These are phyloP conservation scores for Epinotia brunnichana DNA, from an alignment of 2,888 invertebrate genomes.

Conservation along the genomic window DNA sequence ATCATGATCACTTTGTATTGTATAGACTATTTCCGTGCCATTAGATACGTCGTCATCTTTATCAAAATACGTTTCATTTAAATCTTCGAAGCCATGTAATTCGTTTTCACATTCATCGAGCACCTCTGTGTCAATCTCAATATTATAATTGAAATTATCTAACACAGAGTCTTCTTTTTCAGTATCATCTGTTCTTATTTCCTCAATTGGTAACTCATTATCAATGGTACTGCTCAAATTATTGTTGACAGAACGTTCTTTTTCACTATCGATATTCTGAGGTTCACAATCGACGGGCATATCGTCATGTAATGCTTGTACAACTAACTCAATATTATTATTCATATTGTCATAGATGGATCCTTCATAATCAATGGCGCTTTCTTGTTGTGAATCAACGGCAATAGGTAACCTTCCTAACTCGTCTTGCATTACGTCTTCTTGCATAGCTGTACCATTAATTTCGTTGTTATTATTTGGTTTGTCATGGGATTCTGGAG, in stretches of 20 bases:
- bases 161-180: neutral
- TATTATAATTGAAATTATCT: slow-evolving; percentile 20
- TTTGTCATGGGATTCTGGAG: neutral
- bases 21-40: neutral
- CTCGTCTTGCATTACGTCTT: neutral
- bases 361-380: slow-evolving; percentile 8
- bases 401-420: neutral
- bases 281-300: neutral
- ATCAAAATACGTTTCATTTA: neutral
- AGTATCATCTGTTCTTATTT: neutral
- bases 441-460: neutral
- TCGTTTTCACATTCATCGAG: neutral
- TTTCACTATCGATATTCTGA: neutral
- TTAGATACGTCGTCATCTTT: neutral
- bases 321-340: slow-evolving; percentile 14
- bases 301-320: neutral
- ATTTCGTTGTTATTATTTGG: neutral
- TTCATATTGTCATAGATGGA: slow-evolving; percentile 20
- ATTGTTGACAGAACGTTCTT: neutral
- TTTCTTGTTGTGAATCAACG: slow-evolving; percentile 1
- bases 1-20: neutral
- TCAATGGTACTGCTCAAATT: neutral
- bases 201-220: neutral
- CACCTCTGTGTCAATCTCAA: neutral
- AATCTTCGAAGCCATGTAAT: neutral